Percentiles rank a stretch among this genome's conserved stretches.
Evolutionary conservation across 2,113 vertebrate genomes (phyloP).

Genomic region (Ivindomyrus marchei): DNA sequence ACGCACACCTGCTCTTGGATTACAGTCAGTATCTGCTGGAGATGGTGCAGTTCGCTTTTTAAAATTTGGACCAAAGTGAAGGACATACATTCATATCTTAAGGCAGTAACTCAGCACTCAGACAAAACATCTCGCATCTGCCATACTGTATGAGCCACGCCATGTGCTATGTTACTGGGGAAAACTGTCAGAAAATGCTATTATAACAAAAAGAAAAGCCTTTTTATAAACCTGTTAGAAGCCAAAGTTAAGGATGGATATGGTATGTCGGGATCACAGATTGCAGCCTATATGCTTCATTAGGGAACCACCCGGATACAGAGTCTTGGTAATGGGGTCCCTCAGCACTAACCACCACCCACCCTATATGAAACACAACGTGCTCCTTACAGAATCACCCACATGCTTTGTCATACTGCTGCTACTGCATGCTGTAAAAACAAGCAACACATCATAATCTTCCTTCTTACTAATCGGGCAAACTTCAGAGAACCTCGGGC

Average conservation of each 20-base stretch:
- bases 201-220: neutral
- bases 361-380: neutral
- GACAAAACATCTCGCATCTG: neutral
- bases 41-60: conserved; percentile 2
- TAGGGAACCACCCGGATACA: neutral
- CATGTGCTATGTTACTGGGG: neutral
- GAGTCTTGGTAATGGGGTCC: neutral
- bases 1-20: conserved; percentile 40
- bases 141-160: no score
- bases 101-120: neutral
- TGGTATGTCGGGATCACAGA: neutral
- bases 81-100: neutral
- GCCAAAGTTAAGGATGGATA: neutral
- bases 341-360: neutral
- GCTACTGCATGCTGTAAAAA: conserved; percentile 34
- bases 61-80: conserved; percentile 25
- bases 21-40: conserved; percentile 33
- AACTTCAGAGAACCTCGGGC: conserved; percentile 35
- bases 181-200: neutral
- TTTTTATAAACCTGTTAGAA: neutral
- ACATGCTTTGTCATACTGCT: conserved; percentile 39
- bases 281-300: neutral
- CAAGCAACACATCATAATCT: conserved; percentile 50
- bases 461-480: conserved; percentile 43
- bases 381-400: conserved; percentile 36